These are phyloP conservation scores for Drosophila prosaltans DNA, from an alignment of 1,140 invertebrate species.

Conservation along the genomic window DNA sequence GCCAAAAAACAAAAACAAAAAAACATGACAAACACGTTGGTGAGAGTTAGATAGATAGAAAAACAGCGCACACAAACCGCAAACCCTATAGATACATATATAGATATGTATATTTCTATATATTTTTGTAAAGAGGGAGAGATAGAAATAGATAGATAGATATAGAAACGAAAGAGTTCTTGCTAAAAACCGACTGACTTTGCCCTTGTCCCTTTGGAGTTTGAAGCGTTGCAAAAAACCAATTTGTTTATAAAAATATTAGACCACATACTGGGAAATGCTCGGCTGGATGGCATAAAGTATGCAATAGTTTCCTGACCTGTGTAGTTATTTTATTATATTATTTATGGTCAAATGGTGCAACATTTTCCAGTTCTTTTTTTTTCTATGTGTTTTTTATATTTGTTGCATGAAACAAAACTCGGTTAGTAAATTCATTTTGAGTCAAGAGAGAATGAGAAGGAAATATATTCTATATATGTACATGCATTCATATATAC, in stretches of 20 bases:
- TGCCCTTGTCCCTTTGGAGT: neutral
- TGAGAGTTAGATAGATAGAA: neutral
- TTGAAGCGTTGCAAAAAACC: conserved; percentile 58
- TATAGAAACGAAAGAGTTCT: no score
- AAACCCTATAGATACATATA: conserved; percentile 33
- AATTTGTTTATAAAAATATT: conserved; percentile 80
- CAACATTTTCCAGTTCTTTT: conserved; percentile 50
- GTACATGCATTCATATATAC: conserved; percentile 25
- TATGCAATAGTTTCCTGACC: conserved; percentile 74
- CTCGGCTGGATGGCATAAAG: conserved; percentile 53
- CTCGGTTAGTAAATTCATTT: conserved; percentile 78
- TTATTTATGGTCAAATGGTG: conserved; percentile 79
- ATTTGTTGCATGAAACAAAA: conserved; percentile 43
- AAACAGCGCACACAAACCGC: conserved; percentile 36
- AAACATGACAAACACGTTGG: neutral
- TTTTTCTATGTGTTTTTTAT: conserved; percentile 19
- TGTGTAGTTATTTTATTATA: conserved; percentile 81
- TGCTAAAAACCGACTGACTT: no score
- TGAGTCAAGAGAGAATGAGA: conserved; percentile 25
- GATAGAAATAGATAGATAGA: neutral
- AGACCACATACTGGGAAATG: conserved; percentile 46
- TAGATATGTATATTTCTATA: no score
- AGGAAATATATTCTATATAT: conserved; percentile 16
- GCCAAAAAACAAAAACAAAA: conserved; percentile 16
- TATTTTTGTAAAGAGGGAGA: conserved; percentile 4